A percentile compares a stretch with the other conserved stretches of the same genome.
These are phyloP conservation scores for Lagria hirta DNA, from an alignment of 2,888 invertebrate species.

Conservation along the genomic window DNA sequence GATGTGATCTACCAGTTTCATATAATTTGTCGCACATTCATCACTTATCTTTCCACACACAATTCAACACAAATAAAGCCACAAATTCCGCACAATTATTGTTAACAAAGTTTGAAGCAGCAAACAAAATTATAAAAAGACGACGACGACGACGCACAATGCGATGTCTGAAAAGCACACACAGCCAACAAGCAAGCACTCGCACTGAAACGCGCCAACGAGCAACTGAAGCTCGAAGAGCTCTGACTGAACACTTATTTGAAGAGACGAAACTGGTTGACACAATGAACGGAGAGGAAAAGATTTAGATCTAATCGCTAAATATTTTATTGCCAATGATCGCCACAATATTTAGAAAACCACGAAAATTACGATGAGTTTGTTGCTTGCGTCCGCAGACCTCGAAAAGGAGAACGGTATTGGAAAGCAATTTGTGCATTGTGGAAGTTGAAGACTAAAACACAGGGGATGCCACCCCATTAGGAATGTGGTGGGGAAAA, in stretches of 20 bases:
- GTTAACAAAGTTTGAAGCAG: too few relatives aligned
- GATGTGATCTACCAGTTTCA: too few relatives aligned
- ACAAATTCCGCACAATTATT: too few relatives aligned
- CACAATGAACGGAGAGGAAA: conserved; percentile 11
- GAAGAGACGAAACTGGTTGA: conserved; percentile 15
- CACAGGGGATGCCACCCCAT: conserved; percentile 44
- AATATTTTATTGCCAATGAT: conserved; percentile 25
- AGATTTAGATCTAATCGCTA: conserved; percentile 27
- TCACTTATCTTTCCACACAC: too few relatives aligned
- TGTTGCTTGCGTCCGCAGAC: conserved; percentile 22
- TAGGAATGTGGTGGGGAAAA: conserved; percentile 36
- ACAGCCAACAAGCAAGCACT: conserved; percentile 9
- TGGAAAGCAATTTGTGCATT: conserved; percentile 54
- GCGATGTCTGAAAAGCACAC: conserved; percentile 16
- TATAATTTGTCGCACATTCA: too few relatives aligned
- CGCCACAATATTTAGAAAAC: conserved; percentile 16
- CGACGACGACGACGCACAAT: too few relatives aligned
- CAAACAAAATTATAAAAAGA: too few relatives aligned
- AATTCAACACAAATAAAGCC: too few relatives aligned
- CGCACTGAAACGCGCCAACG: too few relatives aligned
- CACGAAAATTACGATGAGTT: too few relatives aligned
- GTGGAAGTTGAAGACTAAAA: conserved; percentile 48
- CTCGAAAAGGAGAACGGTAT: conserved; percentile 43
- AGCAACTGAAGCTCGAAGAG: conserved; percentile 1
- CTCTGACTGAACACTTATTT: conserved; percentile 6